phyloP scores from a whole-genome alignment of 2,888 invertebrate genomes.

The Dermolepida albohirtum region DNA sequence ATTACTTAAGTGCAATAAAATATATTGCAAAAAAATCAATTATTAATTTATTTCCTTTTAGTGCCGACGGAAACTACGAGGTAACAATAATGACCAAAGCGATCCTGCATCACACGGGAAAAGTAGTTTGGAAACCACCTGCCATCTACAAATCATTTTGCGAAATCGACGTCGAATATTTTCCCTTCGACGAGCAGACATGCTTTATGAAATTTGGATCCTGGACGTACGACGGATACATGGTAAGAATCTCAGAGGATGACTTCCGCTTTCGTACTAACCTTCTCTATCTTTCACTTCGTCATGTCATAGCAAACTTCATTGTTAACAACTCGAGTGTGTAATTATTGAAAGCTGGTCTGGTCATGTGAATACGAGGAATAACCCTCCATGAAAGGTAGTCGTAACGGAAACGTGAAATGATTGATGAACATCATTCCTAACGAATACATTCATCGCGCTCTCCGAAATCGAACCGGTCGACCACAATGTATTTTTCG shows the following conservation, averaged over 20 bases:
- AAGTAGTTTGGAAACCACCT: slow-evolving; percentile 97
- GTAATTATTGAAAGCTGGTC: slow-evolving; percentile 29
- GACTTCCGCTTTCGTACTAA: slow-evolving; percentile 5
- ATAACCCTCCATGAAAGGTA: neutral
- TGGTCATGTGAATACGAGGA: neutral
- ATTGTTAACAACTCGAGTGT: slow-evolving; percentile 23
- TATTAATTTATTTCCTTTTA: slow-evolving; percentile 61
- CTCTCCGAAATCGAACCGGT: neutral
- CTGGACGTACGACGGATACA: slow-evolving; percentile 95
- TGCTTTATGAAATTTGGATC: slow-evolving; percentile 97
- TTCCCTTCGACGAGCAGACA: slow-evolving; percentile 94
- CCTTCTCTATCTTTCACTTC: slow-evolving; percentile 5
- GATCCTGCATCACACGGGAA: slow-evolving; percentile 91
- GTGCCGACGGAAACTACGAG: slow-evolving; percentile 98
- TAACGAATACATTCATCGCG: neutral
- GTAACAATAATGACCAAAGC: slow-evolving; percentile 99
- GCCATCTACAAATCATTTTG: slow-evolving; percentile 99
- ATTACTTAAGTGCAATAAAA: no score
- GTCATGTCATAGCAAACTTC: neutral
- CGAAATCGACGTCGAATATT: slow-evolving; percentile 94
- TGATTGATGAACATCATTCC: slow-evolving; percentile 2
- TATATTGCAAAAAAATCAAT: no score
- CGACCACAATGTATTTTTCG: no score
- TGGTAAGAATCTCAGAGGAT: slow-evolving; percentile 72
- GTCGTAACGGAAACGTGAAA: neutral